A percentile compares a stretch with the other conserved stretches of the same genome.
phyloP scores from a whole-genome alignment of 2,888 invertebrate genomes.

The Zygogramma bicolorata region DNA sequence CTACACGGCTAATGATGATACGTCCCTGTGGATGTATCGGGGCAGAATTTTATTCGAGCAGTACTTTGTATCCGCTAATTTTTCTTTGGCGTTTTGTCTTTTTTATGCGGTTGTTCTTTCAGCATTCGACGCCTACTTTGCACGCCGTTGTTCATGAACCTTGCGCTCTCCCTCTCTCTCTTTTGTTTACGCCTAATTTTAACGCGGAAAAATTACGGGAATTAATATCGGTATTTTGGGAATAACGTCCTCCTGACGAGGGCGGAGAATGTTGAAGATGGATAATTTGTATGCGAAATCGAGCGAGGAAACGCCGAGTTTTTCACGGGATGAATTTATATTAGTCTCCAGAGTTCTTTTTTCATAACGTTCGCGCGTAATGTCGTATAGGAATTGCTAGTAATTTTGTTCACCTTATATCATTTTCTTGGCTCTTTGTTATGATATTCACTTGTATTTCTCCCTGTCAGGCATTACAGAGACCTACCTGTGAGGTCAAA shows the following conservation, averaged over 20 bases:
- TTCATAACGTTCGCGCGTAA: not conserved
- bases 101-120: constrained; percentile 25
- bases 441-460: no score
- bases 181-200: constrained; percentile 43
- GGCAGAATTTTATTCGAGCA: constrained; percentile 61
- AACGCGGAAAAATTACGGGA: constrained; percentile 39
- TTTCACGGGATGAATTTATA: not conserved
- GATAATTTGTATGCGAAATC: constrained; percentile 21
- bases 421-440: no score
- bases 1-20: constrained; percentile 62
- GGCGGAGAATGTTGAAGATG: constrained; percentile 1
- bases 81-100: constrained; percentile 51
- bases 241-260: constrained; percentile 27
- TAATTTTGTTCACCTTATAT: not conserved
- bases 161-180: constrained; percentile 24
- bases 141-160: constrained; percentile 30
- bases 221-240: constrained; percentile 47
- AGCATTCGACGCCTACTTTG: constrained; percentile 20
- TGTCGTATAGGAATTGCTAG: no score
- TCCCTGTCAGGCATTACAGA: no score
- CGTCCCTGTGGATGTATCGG: constrained; percentile 60
- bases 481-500: no score
- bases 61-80: constrained; percentile 62
- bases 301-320: constrained; percentile 3
- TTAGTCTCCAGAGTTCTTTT: not conserved